Conservation (phyloP, 1,140 invertebrate genomes). For the Hylyphantes graminicola region DNA sequence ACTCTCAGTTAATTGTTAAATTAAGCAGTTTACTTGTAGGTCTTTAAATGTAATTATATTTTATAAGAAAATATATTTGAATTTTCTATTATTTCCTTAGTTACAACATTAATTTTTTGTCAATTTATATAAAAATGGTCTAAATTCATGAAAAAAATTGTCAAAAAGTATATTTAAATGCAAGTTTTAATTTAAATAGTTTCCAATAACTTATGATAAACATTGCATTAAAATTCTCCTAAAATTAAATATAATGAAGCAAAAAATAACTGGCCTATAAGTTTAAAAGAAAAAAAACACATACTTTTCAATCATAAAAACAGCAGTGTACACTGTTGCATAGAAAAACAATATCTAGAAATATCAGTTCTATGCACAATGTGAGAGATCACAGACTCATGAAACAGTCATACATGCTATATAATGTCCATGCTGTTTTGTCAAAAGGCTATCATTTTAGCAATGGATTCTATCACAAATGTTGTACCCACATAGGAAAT, state of each 20-base stretch:
- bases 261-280: neutral
- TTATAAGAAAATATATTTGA: too few relatives aligned
- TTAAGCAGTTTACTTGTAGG: too few relatives aligned
- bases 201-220: too few relatives aligned
- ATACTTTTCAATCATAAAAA: constrained; percentile 30
- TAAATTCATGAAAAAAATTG: too few relatives aligned
- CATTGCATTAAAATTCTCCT: too few relatives aligned
- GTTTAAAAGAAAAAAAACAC: neutral
- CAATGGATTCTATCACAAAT: constrained; percentile 60
- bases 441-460: constrained; percentile 57
- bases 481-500: constrained; percentile 56
- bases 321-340: constrained; percentile 40
- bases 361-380: constrained; percentile 60
- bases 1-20: too few relatives aligned
- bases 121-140: too few relatives aligned
- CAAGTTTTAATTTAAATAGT: too few relatives aligned
- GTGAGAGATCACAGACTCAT: constrained; percentile 54
- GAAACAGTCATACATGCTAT: constrained; percentile 59
- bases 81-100: too few relatives aligned
- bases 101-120: too few relatives aligned
- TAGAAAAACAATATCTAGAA: constrained; percentile 57
- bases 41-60: too few relatives aligned
- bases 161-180: too few relatives aligned
- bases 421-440: constrained; percentile 60
- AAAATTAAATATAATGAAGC: constrained; percentile 7